Evolutionary conservation across 2,888 invertebrate genomes (phyloP).

Genomic region (Noctua janthina): DNA sequence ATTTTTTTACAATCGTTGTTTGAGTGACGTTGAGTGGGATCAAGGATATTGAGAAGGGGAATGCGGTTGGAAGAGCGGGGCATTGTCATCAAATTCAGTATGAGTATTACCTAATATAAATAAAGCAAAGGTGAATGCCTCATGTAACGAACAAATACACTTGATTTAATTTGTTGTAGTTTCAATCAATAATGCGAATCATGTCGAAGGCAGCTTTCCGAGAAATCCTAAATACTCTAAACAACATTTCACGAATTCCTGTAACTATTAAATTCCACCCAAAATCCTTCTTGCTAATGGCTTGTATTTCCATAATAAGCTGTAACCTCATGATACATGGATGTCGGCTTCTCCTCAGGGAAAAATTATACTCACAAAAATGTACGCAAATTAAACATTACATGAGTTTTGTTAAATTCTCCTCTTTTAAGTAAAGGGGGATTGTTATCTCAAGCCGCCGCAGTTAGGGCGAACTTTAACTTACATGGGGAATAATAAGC

Average conservation of each 20-base stretch:
- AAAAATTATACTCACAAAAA: slow-evolving; percentile 43
- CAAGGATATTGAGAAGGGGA: not conserved
- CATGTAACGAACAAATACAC: too few species aligned
- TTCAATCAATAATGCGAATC: not conserved
- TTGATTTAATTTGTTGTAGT: not conserved
- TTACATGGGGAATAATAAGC: slow-evolving; percentile 26
- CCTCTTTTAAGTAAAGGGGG: slow-evolving; percentile 25
- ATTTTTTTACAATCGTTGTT: not conserved
- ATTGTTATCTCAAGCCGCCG: slow-evolving; percentile 31
- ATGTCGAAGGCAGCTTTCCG: not conserved
- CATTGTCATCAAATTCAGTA: not conserved
- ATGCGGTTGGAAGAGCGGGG: not conserved
- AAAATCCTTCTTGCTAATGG: not conserved
- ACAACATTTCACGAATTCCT: not conserved
- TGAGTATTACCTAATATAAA: not conserved
- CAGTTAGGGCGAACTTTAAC: not conserved
- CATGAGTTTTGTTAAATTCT: slow-evolving; percentile 15
- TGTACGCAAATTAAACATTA: slow-evolving; percentile 21
- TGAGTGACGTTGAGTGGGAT: not conserved
- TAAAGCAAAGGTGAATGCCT: not conserved
- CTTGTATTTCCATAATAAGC: not conserved
- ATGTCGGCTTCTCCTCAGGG: slow-evolving; percentile 6
- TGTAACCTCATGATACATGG: not conserved
- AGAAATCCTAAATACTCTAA: not conserved
- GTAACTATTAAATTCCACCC: not conserved